Evolutionary conservation across 2,888 invertebrate species (phyloP).

Genomic region (Laothoe populi): DNA sequence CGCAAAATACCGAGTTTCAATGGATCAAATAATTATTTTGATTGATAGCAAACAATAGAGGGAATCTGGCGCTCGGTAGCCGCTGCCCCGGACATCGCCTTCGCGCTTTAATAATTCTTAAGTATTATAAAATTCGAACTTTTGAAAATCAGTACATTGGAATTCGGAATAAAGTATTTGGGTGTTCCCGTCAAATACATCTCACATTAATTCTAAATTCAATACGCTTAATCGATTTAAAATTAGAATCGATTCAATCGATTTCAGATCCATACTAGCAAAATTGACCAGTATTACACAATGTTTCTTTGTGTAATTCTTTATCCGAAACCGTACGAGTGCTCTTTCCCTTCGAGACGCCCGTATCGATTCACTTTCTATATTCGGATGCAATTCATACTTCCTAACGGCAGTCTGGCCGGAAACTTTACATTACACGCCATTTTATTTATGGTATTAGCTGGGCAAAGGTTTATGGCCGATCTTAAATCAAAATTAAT

Average conservation of each 20-base stretch:
- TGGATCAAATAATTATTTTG: too few relatives aligned
- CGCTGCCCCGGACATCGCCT: too few relatives aligned
- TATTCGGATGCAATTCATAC: slow-evolving; percentile 23
- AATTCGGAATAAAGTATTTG: too few relatives aligned
- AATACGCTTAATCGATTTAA: too few relatives aligned
- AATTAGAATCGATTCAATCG: not conserved
- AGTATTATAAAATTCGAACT: too few relatives aligned
- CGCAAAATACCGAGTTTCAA: too few relatives aligned
- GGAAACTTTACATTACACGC: slow-evolving; percentile 20
- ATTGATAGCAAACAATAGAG: too few relatives aligned
- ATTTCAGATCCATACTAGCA: not conserved
- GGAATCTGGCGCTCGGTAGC: too few relatives aligned
- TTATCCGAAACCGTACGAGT: slow-evolving; percentile 28
- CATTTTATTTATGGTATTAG: not conserved
- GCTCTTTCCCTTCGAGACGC: slow-evolving; percentile 10
- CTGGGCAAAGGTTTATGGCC: not conserved
- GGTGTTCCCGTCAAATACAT: too few relatives aligned
- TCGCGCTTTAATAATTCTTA: too few relatives aligned
- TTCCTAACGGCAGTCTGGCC: not conserved
- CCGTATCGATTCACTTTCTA: slow-evolving; percentile 22
- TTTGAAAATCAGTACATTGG: too few relatives aligned
- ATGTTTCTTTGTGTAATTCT: slow-evolving; percentile 26
- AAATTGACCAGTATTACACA: slow-evolving; percentile 17
- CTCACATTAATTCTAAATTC: too few relatives aligned
- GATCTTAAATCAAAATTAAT: slow-evolving; percentile 3